Base-by-base conservation (phyloP, 2,113 vertebrate genomes). In the Hylia prasina region DNA sequence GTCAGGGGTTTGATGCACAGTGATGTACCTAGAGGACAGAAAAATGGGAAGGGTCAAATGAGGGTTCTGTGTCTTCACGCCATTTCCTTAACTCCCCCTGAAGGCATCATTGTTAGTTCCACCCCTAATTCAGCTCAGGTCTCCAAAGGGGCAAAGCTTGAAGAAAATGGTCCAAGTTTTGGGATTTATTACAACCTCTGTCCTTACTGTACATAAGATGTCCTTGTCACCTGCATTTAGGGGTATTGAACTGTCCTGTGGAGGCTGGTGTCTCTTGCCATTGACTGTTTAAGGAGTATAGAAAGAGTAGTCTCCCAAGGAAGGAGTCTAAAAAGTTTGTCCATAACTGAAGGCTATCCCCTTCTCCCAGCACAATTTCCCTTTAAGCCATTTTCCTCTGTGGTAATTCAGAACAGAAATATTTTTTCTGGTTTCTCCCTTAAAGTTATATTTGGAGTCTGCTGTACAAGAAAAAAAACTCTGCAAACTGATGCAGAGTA, bases 391-490 rank as follows among this genome's bases (percentile, higher is more conserved):
- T 83, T 88, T 71, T 77, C 9, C 6, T 10, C 44, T 51, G 48
- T 64, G 70, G 39, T 65, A 64, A 45, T 68, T 93, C 71, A 53
- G 61, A 87, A 87, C 56, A 97, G 76, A 93, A 95, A 90, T 95
- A 92, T 94, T 92, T 93, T 88, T 65, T 83, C 60, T 94, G 60
- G 48, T 80, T 93, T 95, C n/a, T 96, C 37, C 70, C 76, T 78
- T 78, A 61, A 93, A 82, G 57, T 86, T 96, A 87, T 91, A 96
- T 97, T 94, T 95, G 79, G 94, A 91, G 69, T 82, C 54, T 25
- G 42, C 47, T 93, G 87, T 31, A 82, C 35, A 47, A 68, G 68
- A 54, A 77, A 91, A 91, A 86, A 86, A 48, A 65, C 80, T 72
- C 61, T 93, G 68, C 79, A 81, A 58, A 81, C 2, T 65, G 89